Conservation (phyloP, 2,888 invertebrate genomes). For the Drosophila longiperda region DNA sequence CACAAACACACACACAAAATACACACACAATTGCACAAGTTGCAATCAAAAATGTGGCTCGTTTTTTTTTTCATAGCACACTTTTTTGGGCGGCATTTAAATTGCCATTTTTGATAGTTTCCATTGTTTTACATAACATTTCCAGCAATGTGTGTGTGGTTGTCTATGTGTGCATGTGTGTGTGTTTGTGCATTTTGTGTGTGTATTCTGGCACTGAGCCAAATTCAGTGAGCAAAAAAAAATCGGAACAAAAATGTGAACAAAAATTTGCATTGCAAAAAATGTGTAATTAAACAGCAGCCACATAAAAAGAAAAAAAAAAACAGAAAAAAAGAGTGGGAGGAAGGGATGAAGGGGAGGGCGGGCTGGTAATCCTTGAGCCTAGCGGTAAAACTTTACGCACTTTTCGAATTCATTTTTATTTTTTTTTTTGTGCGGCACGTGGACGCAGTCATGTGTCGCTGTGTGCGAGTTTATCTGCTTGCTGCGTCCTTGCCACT, state of each 20-base stretch:
- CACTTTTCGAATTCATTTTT: conserved; percentile 67
- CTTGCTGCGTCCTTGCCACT: conserved; percentile 63
- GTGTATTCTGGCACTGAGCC: conserved; percentile 48
- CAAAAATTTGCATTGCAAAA: conserved; percentile 57
- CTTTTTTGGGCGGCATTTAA: conserved; percentile 68
- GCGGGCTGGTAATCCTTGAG: conserved; percentile 36
- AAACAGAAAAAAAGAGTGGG: not conserved
- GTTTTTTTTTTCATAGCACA: conserved; percentile 44
- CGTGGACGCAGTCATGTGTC: conserved; percentile 69
- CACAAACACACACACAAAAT: conserved; percentile 8
- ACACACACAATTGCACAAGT: not conserved
- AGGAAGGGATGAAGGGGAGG: not conserved
- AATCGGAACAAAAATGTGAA: conserved; percentile 14
- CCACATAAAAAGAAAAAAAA: conserved; percentile 3
- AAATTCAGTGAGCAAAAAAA: conserved; percentile 21
- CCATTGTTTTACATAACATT: conserved; percentile 58
- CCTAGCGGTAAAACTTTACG: conserved; percentile 52
- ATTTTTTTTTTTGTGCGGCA: conserved; percentile 51
- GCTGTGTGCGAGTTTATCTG: conserved; percentile 66
- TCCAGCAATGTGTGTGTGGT: conserved; percentile 1
- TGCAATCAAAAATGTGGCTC: conserved; percentile 41
- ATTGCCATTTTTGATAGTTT: conserved; percentile 61
- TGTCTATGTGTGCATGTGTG: not conserved
- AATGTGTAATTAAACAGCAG: conserved; percentile 71
- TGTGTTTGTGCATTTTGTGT: conserved; percentile 13